Percentiles rank a stretch among this genome's conserved stretches.
These are phyloP conservation scores for Caenorhabditis becei DNA, from an alignment of 2,888 invertebrate genomes.

Conservation along the genomic window DNA sequence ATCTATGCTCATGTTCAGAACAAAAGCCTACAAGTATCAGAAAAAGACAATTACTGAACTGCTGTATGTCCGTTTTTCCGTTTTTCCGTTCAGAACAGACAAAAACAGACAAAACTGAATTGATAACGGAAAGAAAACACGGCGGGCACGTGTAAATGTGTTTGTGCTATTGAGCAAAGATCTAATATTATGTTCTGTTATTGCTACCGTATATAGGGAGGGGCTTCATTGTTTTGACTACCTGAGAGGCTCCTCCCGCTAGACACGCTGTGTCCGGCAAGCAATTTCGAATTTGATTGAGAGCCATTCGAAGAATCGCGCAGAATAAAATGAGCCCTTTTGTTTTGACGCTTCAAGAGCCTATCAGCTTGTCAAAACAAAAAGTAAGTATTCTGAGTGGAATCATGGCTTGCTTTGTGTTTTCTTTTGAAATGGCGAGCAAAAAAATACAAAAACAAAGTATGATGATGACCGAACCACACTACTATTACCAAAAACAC, in stretches of 20 bases:
- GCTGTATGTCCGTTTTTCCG: no score
- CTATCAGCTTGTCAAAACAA: slow-evolving; percentile 5
- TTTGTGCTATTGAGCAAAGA: neutral
- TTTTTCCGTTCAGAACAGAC: no score
- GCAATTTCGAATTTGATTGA: slow-evolving; percentile 2
- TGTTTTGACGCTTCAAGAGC: neutral
- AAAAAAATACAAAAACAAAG: neutral
- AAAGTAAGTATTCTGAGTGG: neutral
- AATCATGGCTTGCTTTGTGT: neutral
- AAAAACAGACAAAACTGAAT: neutral
- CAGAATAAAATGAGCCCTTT: neutral
- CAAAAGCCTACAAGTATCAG: neutral
- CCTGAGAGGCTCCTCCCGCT: neutral
- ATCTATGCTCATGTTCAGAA: neutral
- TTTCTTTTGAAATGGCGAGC: no score
- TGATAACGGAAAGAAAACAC: slow-evolving; percentile 7
- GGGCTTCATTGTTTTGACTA: slow-evolving; percentile 1
- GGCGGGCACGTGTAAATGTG: no score
- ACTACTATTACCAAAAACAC: neutral
- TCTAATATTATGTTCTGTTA: slow-evolving; percentile 1
- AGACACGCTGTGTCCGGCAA: no score
- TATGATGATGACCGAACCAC: neutral
- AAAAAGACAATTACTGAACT: neutral
- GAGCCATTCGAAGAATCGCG: neutral
- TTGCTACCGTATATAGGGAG: neutral